These are phyloP conservation scores for Oostethus manadensis DNA, from an alignment of 2,113 vertebrate genomes.

Conservation along the genomic window DNA sequence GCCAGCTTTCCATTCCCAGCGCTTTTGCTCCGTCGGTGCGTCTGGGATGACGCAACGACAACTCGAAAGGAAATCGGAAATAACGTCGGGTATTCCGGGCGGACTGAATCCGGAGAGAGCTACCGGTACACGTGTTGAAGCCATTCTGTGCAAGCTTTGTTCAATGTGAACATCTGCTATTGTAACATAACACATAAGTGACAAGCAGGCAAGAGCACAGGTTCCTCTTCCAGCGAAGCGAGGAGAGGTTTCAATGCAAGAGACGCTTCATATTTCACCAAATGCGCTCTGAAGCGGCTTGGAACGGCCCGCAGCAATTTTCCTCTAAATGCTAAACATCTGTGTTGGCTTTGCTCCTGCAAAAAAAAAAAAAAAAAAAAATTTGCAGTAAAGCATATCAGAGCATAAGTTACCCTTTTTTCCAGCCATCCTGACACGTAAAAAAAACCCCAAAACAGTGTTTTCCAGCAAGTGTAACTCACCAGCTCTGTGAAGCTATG, in stretches of 20 bases:
- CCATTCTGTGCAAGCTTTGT: background rate
- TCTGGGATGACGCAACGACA: background rate
- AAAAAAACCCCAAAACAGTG: constrained; percentile 9
- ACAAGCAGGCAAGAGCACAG: constrained; percentile 5
- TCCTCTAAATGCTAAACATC: constrained; percentile 25
- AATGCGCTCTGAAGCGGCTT: constrained; percentile 2
- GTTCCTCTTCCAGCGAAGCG: background rate
- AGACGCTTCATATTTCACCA: background rate
- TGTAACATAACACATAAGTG: background rate
- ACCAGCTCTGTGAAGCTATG: constrained; percentile 18
- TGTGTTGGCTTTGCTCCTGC: constrained; percentile 10
- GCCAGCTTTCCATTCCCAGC: too few relatives aligned
- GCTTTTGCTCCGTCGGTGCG: too few relatives aligned
- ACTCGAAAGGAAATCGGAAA: background rate
- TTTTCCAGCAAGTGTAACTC: constrained; percentile 27
- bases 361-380: constrained; percentile 9
- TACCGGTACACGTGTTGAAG: background rate
- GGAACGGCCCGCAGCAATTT: constrained; percentile 13
- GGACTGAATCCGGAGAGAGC: background rate
- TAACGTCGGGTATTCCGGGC: background rate
- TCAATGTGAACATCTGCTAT: background rate
- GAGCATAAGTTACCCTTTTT: constrained; percentile 8
- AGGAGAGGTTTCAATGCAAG: constrained; percentile 3
- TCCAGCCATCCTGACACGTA: constrained; percentile 7
- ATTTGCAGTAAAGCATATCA: constrained; percentile 19